Conservation (phyloP, 2,113 vertebrate species). For the Hypomesus transpacificus region DNA sequence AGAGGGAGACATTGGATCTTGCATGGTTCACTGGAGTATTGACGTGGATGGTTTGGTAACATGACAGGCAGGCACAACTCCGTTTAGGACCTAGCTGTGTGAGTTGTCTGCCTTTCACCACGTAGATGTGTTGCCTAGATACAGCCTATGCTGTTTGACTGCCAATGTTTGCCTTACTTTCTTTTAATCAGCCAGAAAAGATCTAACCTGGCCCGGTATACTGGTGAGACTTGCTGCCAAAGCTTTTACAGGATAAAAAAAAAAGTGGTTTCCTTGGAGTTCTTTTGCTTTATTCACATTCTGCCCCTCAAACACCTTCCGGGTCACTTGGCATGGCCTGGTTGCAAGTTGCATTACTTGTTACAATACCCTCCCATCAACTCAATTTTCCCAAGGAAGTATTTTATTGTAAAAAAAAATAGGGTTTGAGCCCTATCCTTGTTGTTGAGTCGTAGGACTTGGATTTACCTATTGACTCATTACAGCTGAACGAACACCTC, state of each 20-base stretch:
- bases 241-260: slow-evolving; percentile 45
- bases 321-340: slow-evolving; percentile 1
- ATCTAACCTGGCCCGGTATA: slow-evolving; percentile 2
- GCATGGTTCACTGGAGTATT: too few species aligned
- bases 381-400: too few species aligned
- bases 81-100: background rate
- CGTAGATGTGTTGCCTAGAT: slow-evolving; percentile 18
- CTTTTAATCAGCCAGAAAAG: slow-evolving; percentile 24
- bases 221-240: slow-evolving; percentile 20
- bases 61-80: too few species aligned
- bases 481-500: too few species aligned
- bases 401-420: too few species aligned
- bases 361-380: too few species aligned
- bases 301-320: slow-evolving; percentile 6
- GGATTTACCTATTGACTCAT: too few species aligned
- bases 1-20: too few species aligned
- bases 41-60: too few species aligned
- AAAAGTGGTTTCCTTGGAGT: slow-evolving; percentile 25
- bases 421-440: too few species aligned
- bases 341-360: background rate
- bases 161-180: slow-evolving; percentile 27
- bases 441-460: too few species aligned
- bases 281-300: slow-evolving; percentile 22
- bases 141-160: slow-evolving; percentile 27
- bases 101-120: background rate